Conservation (phyloP, 1,140 invertebrate species). For the Diprion similis region DNA sequence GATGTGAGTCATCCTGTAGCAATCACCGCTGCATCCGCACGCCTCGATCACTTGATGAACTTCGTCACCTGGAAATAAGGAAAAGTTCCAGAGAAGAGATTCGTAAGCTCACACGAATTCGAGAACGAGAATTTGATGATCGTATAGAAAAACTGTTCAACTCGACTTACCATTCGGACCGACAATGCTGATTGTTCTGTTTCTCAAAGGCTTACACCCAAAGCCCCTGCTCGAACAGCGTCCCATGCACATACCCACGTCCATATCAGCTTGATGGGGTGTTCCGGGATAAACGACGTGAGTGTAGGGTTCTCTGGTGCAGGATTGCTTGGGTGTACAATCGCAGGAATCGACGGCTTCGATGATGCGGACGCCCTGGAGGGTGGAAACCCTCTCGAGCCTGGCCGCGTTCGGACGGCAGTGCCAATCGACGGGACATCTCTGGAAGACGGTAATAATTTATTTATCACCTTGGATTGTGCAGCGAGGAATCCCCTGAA, state of each 20-base stretch:
- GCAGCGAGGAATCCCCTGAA: no score
- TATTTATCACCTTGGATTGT: no score
- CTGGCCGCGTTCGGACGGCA: constrained; percentile 52
- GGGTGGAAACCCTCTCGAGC: constrained; percentile 57
- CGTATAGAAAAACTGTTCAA: not conserved
- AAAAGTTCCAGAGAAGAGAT: not conserved
- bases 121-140: no score
- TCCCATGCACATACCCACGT: constrained; percentile 60
- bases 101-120: no score
- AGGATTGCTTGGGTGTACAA: constrained; percentile 52
- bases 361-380: constrained; percentile 56
- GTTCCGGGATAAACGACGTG: constrained; percentile 58
- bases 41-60: constrained; percentile 54
- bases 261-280: constrained; percentile 58
- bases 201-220: constrained; percentile 56
- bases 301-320: constrained; percentile 52
- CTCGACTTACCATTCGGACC: constrained; percentile 59
- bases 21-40: constrained; percentile 52
- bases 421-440: constrained; percentile 50
- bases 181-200: constrained; percentile 57
- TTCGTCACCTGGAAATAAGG: constrained; percentile 47
- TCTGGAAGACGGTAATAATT: constrained; percentile 33
- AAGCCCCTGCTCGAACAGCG: constrained; percentile 47
- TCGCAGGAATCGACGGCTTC: constrained; percentile 59
- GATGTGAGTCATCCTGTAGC: constrained; percentile 54